These are phyloP conservation scores for Muntiacus reevesi DNA, from an alignment of 2,113 vertebrate genomes.

Conservation along the genomic window DNA sequence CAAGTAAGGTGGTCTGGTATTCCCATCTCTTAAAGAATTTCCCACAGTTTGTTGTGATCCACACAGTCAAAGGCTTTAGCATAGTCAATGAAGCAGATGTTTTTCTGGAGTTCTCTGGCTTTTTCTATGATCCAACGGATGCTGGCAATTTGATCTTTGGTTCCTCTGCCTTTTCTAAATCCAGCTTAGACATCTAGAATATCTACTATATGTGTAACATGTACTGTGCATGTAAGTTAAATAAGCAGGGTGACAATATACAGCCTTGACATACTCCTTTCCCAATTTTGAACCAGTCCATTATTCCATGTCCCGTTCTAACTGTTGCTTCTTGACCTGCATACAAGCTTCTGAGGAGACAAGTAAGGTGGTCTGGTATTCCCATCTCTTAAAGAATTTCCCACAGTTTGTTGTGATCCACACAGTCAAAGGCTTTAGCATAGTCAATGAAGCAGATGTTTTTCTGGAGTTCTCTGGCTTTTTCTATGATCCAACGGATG, in stretches of 20 bases:
- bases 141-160: background rate
- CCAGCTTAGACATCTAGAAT: background rate
- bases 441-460: background rate
- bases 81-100: background rate
- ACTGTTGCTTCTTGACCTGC: too few relatives aligned
- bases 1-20: background rate
- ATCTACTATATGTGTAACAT: too few relatives aligned
- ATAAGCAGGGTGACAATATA: too few relatives aligned
- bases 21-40: background rate
- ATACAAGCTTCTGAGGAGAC: too few relatives aligned
- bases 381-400: background rate
- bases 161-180: background rate
- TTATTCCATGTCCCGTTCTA: too few relatives aligned
- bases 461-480: background rate
- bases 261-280: too few relatives aligned
- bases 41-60: background rate
- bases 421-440: background rate
- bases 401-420: background rate
- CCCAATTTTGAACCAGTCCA: too few relatives aligned
- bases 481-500: background rate
- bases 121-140: background rate
- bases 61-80: background rate
- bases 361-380: too few relatives aligned
- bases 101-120: background rate
- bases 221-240: too few relatives aligned